Evolutionary conservation across 2,797 vertebrate species (phyloP).

Genomic region (Gymnopithys bicolor): DNA sequence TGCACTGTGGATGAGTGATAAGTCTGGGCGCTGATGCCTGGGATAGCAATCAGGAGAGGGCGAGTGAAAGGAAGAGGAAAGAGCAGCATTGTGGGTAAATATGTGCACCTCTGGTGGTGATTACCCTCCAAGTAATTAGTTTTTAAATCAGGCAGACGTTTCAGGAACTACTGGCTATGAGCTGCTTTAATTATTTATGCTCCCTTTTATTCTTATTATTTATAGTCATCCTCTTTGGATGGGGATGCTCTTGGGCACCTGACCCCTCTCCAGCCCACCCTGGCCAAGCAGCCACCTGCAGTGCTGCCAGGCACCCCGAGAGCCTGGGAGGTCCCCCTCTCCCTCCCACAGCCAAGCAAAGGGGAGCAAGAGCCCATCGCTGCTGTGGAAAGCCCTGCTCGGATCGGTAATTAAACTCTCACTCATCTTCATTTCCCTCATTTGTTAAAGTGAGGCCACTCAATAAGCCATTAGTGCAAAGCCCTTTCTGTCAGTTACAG

Average conservation of each 20-base stretch:
- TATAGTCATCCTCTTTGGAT: neutral
- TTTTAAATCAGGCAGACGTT: conserved; percentile 72
- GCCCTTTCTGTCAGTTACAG: neutral
- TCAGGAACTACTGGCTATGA: conserved; percentile 54
- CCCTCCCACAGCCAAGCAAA: neutral
- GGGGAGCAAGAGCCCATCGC: rapidly evolving
- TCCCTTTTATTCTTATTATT: conserved; percentile 59
- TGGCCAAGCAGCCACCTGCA: rapidly evolving
- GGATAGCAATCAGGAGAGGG: neutral
- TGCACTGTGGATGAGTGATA: neutral
- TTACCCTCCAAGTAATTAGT: conserved; percentile 70
- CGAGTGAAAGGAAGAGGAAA: neutral
- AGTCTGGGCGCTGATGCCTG: neutral
- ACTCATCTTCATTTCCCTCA: conserved; percentile 58
- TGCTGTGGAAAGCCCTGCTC: neutral
- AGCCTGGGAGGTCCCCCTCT: neutral
- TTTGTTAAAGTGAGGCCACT: conserved; percentile 55
- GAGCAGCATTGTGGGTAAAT: conserved; percentile 41
- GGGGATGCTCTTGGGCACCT: neutral
- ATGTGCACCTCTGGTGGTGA: conserved; percentile 25
- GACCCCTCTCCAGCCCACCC: neutral
- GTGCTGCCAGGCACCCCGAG: neutral
- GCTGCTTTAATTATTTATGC: conserved; percentile 70
- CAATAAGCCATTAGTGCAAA: conserved; percentile 29
- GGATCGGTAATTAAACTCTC: conserved; percentile 35